phyloP scores from a whole-genome alignment of 2,797 vertebrate species.

The Aulostomus chinensis region DNA sequence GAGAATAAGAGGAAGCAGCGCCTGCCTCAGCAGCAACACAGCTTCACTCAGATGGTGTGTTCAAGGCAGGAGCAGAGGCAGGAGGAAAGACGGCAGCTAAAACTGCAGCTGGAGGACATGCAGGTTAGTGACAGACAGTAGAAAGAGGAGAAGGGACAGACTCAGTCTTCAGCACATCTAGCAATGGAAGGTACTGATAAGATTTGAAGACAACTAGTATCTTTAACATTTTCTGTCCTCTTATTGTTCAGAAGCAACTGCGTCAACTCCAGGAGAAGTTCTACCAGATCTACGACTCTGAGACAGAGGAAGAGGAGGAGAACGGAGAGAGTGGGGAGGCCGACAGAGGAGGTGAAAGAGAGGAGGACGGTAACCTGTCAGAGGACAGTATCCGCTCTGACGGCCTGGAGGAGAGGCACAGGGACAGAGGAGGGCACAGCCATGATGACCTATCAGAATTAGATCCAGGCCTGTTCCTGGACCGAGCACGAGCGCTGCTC shows the following conservation, averaged over 20 bases:
- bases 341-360: constrained; percentile 65
- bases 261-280: constrained; percentile 99
- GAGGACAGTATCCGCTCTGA: constrained; percentile 97
- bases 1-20: constrained; percentile 99
- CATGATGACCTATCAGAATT: constrained; percentile 88
- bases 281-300: constrained; percentile 98
- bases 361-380: constrained; percentile 95
- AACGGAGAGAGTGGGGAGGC: constrained; percentile 44
- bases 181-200: too few species aligned
- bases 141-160: too few species aligned
- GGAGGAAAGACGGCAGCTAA: constrained; percentile 96
- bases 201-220: background rate
- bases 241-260: constrained; percentile 86
- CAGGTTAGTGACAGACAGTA: constrained; percentile 70
- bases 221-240: constrained; percentile 1
- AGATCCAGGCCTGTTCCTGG: constrained; percentile 94
- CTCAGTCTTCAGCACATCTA: too few species aligned
- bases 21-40: constrained; percentile 97
- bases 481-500: constrained; percentile 92
- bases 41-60: constrained; percentile 96
- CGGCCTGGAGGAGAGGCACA: constrained; percentile 83
- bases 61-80: constrained; percentile 95
- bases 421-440: constrained; percentile 61
- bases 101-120: constrained; percentile 99
- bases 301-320: constrained; percentile 80